Evolutionary conservation across 2,888 invertebrate species (phyloP), one percentile per base, ranked within the genome.

Genomic region (Drosophila longiperda): DNA sequence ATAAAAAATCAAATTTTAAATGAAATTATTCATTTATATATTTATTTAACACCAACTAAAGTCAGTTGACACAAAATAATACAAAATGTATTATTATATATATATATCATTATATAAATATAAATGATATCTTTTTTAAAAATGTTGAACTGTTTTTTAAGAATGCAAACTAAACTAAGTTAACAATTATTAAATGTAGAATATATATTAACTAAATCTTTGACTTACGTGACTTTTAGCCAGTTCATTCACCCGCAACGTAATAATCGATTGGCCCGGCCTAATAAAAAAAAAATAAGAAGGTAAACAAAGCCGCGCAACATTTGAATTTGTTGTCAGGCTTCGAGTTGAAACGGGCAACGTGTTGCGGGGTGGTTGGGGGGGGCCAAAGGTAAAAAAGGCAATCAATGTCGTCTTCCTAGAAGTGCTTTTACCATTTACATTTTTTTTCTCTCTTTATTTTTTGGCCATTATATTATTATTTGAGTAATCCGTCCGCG

Each of bases 331-430:
- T 40, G 36, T 12, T n/a, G 26, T 6, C 17, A 54, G 23, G 23
- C 52, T 12, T 7, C 7, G 20, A 33, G 29, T 12, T 20, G 20
- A 9, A 53, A n/a, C 12, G 26, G 26, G 11, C 15, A 26, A 8
- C n/a, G 15, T 23, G 45, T 45, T 45, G 45, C n/a, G 23, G 45
- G 45, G 6, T 45, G 15, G 45, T 15, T 8, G 7, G 45, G 45
- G 12, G 26, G 20, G 15, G 48, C n/a, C 29, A 80, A 85, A 85
- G 85, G 85, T 87, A 71, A 87, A 85, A 85, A 85, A 79, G 81
- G 85, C 85, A 87, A 87, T 85, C 85, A 87, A 85, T 82, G 87
- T 85, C 69, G 81, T 80, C 73, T 70, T 75, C 73, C 80, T 82
- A 82, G 73, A 73, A 75, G 55, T 66, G 68, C 34, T 59, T 29